Conservation (phyloP, 2,797 vertebrate species). For the Sarcophilus harrisii region DNA sequence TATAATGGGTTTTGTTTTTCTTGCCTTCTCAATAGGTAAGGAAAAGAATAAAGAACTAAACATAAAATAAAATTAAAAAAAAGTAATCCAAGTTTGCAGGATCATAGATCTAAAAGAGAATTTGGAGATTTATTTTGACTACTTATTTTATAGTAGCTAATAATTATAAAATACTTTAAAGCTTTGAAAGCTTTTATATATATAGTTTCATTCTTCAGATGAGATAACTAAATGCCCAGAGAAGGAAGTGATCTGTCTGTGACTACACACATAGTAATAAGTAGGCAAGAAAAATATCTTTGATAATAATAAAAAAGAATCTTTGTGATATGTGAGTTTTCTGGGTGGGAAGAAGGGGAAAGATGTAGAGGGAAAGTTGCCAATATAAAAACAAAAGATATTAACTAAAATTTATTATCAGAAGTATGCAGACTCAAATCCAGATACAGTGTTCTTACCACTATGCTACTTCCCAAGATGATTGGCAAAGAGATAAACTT, state of each 20-base stretch:
- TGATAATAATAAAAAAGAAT: not conserved
- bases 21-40: not conserved
- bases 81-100: not conserved
- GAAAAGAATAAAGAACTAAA: not conserved
- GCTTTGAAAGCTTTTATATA: not conserved
- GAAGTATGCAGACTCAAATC: not conserved
- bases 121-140: not conserved
- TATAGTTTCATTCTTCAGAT: not conserved
- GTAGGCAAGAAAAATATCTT: not conserved
- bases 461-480: constrained; percentile 17
- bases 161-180: not conserved
- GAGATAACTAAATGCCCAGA: not conserved
- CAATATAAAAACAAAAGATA: not conserved
- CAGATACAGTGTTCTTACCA: constrained; percentile 37
- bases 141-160: not conserved
- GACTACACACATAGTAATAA: not conserved
- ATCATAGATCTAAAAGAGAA: not conserved
- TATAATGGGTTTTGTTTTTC: not conserved
- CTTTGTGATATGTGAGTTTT: not conserved
- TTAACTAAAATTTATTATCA: not conserved
- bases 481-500: not conserved
- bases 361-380: not conserved
- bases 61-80: not conserved
- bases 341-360: not conserved
- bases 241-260: not conserved